phyloP scores from a whole-genome alignment of 2,888 invertebrate species.

The Andricus quercusramuli region DNA sequence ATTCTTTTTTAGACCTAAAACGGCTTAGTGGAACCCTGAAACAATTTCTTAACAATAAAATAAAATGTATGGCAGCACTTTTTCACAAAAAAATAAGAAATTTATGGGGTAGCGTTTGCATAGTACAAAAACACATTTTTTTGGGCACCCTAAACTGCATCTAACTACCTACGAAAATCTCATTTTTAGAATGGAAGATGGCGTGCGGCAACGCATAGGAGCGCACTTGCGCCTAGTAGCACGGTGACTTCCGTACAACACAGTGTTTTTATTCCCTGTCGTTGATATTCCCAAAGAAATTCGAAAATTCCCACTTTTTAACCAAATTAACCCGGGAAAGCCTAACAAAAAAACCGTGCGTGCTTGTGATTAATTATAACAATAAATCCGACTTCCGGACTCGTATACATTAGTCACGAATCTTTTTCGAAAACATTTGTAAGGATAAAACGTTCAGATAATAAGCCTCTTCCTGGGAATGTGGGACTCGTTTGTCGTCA shows the following conservation, averaged over 20 bases:
- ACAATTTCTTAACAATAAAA: too few relatives aligned
- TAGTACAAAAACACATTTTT: too few relatives aligned
- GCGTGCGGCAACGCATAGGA: not conserved
- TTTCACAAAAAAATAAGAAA: too few relatives aligned
- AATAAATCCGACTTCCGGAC: not conserved
- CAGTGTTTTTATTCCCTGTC: constrained; percentile 52
- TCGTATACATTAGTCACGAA: not conserved
- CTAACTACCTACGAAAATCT: too few relatives aligned
- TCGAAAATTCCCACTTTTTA: not conserved
- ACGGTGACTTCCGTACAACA: constrained; percentile 55
- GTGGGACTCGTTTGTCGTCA: constrained; percentile 83
- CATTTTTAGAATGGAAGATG: constrained; percentile 21
- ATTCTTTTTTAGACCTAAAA: too few relatives aligned
- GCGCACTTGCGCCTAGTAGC: constrained; percentile 28
- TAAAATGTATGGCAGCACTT: too few relatives aligned
- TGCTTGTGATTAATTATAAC: not conserved
- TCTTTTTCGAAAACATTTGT: not conserved
- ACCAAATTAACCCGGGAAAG: not conserved
- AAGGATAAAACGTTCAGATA: constrained; percentile 43
- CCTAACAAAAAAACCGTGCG: not conserved
- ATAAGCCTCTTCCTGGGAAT: constrained; percentile 70
- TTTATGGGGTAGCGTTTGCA: too few relatives aligned
- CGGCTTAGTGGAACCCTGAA: too few relatives aligned
- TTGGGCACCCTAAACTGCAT: too few relatives aligned
- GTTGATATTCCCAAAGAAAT: constrained; percentile 4